Conservation (phyloP, 1,140 invertebrate species). For the Schlechtendalia chinensis region DNA sequence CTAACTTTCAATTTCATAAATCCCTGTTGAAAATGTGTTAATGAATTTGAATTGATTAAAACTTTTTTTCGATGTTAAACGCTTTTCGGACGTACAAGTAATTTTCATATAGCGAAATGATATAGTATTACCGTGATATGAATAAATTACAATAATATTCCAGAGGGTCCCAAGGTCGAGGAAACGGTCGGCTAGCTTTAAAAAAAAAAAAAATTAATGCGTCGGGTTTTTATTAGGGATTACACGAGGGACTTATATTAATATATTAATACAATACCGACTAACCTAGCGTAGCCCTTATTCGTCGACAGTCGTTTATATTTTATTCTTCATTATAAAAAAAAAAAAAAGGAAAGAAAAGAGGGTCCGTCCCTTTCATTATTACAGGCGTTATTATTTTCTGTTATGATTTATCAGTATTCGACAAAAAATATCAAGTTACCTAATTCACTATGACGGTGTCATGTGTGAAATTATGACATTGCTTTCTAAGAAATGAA, state of each 20-base stretch:
- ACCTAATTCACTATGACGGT: background rate
- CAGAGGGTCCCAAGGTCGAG: background rate
- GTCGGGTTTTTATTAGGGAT: conserved; percentile 21
- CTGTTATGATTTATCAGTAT: conserved; percentile 33
- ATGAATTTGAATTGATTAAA: too few relatives aligned
- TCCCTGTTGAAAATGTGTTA: too few relatives aligned
- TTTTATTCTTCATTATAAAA: background rate
- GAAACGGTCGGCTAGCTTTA: background rate
- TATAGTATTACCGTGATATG: background rate
- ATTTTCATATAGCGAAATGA: background rate
- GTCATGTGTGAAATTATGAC: background rate
- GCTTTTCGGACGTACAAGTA: too few relatives aligned
- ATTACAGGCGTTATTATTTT: background rate
- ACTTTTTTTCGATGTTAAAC: too few relatives aligned
- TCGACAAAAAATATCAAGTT: conserved; percentile 26
- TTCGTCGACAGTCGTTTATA: background rate
- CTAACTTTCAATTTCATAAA: too few relatives aligned
- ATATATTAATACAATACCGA: conserved; percentile 30
- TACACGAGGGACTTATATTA: conserved; percentile 4
- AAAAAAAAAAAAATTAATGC: conserved; percentile 10
- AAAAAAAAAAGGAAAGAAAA: conserved; percentile 27
- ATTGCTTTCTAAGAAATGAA: background rate
- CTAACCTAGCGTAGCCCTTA: background rate
- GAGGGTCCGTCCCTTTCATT: conserved; percentile 16
- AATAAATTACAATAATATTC: conserved; percentile 35